Evolutionary conservation across 2,888 invertebrate genomes (phyloP).

Genomic region (Pristionchus arcanus): DNA sequence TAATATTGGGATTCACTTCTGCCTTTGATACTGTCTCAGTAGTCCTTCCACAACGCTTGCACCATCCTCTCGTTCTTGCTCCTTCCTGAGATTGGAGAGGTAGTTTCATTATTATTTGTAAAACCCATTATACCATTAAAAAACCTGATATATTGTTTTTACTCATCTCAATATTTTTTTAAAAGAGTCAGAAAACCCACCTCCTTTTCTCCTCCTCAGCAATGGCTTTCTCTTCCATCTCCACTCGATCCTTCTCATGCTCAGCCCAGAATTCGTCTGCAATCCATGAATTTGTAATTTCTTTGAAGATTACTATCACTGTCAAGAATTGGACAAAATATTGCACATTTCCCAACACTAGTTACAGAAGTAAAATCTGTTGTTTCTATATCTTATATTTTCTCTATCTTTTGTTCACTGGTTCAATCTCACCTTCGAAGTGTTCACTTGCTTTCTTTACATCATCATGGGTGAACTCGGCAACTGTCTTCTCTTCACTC

Average conservation of each 20-base stretch:
- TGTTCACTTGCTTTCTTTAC: conserved; percentile 19
- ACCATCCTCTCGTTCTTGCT: not conserved
- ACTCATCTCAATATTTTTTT: not conserved
- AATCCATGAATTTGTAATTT: not conserved
- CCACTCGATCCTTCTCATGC: conserved; percentile 22
- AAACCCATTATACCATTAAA: too few relatives aligned
- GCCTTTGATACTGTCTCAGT: not conserved
- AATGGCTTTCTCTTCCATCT: conserved; percentile 3
- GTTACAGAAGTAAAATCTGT: too few relatives aligned
- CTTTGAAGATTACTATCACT: not conserved
- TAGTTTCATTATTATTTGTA: too few relatives aligned
- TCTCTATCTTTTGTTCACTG: not conserved
- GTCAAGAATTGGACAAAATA: too few relatives aligned
- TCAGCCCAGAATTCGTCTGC: conserved; percentile 46
- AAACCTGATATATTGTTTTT: not conserved
- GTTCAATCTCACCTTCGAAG: not conserved
- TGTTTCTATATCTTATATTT: too few relatives aligned
- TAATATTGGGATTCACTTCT: not conserved
- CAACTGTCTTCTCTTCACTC: not conserved
- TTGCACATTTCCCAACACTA: too few relatives aligned
- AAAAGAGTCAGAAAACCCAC: not conserved
- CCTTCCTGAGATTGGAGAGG: not conserved
- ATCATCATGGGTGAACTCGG: conserved; percentile 7
- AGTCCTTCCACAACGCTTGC: conserved; percentile 10
- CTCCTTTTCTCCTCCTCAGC: conserved; percentile 22